Evolutionary conservation across 53 echinoderm and acorn worm species (phyloP), one percentile per base, ranked within the genome.

Genomic region (Mesocentrotus franciscanus): DNA sequence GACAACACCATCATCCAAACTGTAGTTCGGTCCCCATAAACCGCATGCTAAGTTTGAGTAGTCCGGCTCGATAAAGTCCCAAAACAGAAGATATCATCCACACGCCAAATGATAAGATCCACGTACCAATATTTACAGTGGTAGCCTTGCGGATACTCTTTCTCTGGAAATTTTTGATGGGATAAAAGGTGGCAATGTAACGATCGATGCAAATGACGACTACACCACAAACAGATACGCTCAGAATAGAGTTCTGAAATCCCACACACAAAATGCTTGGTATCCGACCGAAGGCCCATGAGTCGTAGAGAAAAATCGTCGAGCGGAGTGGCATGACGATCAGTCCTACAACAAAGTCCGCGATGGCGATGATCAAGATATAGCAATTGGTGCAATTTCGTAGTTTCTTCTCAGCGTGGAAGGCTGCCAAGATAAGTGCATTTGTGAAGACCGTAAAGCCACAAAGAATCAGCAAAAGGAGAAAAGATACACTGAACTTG

Each of bases 201-300:
- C 66, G 10, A 66, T 66, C 66, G 16, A 66, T 66, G 66, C 66
- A 66, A 22, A 66, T 66, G 66, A 22, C 66, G 5, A 66, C 66
- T 22, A 66, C 16, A 22, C 66, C 22, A 66, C 66, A 66, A 1
- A 66, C 66, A 22, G 66, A 66, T 18, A 66, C 66, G 22, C 66
- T 66, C 49, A 79, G 33, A 32, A 30, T 78, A 79, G 79, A 79
- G 79, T 79, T 79, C 36, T 79, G 79, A 18, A 79, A 79, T 79
- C 79, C 79, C 14, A 79, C 6, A 13, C 36, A 79, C 79, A 35
- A 36, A n/a, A 79, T 79, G 13, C 79, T 1, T 16, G 35, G n/a
- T 14, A 79, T 15, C 29, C 33, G 8, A 16, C 79, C 35, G 18
- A 79, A 79, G 79, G 29, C 32, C 79, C 79, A 79, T 14, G 32